Evolutionary conservation across 2,888 invertebrate genomes (phyloP), one percentile per base, ranked within the genome.

Genomic region (Lochmaea crataegi): DNA sequence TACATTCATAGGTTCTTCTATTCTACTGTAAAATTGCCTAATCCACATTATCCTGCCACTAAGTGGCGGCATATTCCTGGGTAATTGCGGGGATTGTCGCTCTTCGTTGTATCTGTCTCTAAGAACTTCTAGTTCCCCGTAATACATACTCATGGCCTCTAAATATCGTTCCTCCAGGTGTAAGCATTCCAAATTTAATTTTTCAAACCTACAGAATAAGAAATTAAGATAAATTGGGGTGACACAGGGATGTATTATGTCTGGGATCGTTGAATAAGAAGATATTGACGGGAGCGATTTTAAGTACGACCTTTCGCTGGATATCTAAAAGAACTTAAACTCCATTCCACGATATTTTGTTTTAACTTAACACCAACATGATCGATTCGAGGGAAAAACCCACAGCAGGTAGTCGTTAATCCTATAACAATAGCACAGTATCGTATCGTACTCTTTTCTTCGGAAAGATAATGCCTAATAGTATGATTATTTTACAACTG

Each of bases 11-110:
- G 96, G 94, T 22, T 88, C 87, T 81, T 93, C 91, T 68, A 96
- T 92, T 76, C 92, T 91, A 73, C 89, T 89, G 79, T 92, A 92
- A 73, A 95, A 90, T 80, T 94, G 94, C 73, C 95, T 88, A 77
- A 95, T 93, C 96, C 96, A 96, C 84, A 92, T 89, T 22, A 96
- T 91, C 81, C 95, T 90, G 5, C 95, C 96, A 16, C 94, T 89
- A 16, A 94, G 92, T 0, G 95, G 94, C 2, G 96, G 94, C 88
- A 93, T 90, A 82, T 94, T 93, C 71, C 93, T 88, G 0, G 94
- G 91, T 11, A 95, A 84, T 1, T 91, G 90, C 0, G 96, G 95
- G 77, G 91, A 89, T 71, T 92, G 92, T 79, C 94, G 89, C 78
- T 93, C 92, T 83, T 93, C 92, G 76, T 95, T 94, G 82, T 96